Percentiles rank a stretch among this genome's conserved stretches.
Evolutionary conservation across 2,888 invertebrate genomes (phyloP).

Genomic region (Drosophila ezoana): DNA sequence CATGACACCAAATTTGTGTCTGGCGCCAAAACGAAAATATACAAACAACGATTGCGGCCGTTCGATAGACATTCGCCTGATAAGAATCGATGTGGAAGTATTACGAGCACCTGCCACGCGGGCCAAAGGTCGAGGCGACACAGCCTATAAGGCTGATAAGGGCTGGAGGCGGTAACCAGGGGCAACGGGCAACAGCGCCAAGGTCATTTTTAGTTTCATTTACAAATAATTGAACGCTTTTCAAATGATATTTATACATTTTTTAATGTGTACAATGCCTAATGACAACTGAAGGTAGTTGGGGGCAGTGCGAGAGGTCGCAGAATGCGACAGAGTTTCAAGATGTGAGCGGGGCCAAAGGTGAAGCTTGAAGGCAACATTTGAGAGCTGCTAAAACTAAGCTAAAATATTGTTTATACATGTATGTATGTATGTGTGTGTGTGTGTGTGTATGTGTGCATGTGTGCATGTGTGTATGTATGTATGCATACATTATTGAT

Average conservation of each 20-base stretch:
- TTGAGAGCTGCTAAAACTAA: neutral
- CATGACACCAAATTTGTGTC: constrained; percentile 28
- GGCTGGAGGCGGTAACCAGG: constrained; percentile 41
- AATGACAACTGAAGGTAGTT: constrained; percentile 52
- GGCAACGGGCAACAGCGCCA: constrained; percentile 39
- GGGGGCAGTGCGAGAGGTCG: neutral
- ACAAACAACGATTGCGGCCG: constrained; percentile 22
- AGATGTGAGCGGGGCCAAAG: neutral
- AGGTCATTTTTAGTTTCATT: constrained; percentile 53
- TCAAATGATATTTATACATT: neutral
- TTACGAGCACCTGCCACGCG: constrained; percentile 26
- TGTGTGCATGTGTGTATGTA: too few relatives aligned
- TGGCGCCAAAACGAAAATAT: constrained; percentile 6
- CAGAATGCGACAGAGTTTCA: neutral
- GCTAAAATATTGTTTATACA: too few relatives aligned
- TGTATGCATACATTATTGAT: too few relatives aligned
- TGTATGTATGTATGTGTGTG: neutral
- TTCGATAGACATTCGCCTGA: constrained; percentile 28
- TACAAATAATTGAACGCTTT: constrained; percentile 11
- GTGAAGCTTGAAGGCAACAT: neutral
- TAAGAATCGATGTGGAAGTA: constrained; percentile 15
- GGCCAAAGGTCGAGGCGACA: constrained; percentile 51
- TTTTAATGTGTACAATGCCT: constrained; percentile 1
- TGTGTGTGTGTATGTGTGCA: neutral
- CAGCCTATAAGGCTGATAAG: constrained; percentile 58